Evolutionary conservation across 2,888 invertebrate species (phyloP), one percentile per base, ranked within the genome.

Genomic region (Conistra vaccinii): DNA sequence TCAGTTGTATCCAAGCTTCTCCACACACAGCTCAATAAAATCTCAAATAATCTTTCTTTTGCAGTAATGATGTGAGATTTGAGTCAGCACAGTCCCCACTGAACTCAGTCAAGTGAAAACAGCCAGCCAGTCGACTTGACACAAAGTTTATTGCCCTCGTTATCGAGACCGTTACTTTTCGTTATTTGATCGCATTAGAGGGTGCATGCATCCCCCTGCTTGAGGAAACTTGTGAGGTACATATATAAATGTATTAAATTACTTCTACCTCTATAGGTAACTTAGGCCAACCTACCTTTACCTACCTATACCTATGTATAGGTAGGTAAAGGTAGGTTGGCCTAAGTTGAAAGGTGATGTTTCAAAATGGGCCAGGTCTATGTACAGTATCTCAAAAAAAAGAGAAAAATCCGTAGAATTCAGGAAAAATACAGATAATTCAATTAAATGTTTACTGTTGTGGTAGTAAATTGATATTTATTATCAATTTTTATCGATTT

Each of bases 171-270:
- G 93, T 96, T 93, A 95, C 92, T 93, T 93, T 93, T 87, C 91
- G 95, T 95, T 93, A 95, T 96, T 95, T 94, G 95, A 95, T 95
- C 94, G 92, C 93, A 95, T 96, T 95, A 95, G 93, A 90, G 94
- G 93, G 93, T 91, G 90, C 87, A 89, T 88, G 84, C 82, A 81
- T 26, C 80, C 87, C 87, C 87, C 69, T 78, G 71, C 51, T 70
- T 65, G 35, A 76, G 69, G 69, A 81, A 70, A 83, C 29, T 79
- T 68, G 53, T n/a, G 66, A 74, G 58, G 62, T 78, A 78, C 45
- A 32, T 72, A 76, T 10, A 57, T 62, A 45, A 58, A 77, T 78
- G 48, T 17, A 71, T 26, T 69, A 67, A 71, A 79, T 39, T 71
- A 29, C 80, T 48, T 45, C n/a, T 71, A 29, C 80, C 39, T 45